A percentile compares a stretch with the other conserved stretches of the same genome.
These are phyloP conservation scores for Aphis craccivora DNA, from an alignment of 1,140 invertebrate species.

Conservation along the genomic window DNA sequence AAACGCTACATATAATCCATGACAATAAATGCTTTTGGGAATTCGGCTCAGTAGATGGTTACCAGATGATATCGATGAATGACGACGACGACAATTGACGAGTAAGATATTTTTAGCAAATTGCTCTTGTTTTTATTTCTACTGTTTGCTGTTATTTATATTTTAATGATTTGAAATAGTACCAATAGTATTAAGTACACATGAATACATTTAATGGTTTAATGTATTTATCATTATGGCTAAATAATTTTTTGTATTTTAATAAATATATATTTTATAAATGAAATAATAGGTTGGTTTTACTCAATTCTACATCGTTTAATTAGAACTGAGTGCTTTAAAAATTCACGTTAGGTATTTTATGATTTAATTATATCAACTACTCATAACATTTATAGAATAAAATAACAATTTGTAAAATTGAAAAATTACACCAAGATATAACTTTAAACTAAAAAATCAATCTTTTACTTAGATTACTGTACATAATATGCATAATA, in stretches of 20 bases:
- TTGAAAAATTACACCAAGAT: not conserved
- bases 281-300: not conserved
- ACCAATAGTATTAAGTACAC: not conserved
- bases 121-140: not conserved
- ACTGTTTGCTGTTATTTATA: not conserved
- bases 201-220: not conserved
- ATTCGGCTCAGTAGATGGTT: conserved; percentile 31
- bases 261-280: no score
- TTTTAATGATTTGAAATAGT: not conserved
- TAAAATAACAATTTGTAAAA: not conserved
- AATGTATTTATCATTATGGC: not conserved
- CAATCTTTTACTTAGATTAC: not conserved
- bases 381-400: not conserved
- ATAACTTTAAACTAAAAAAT: not conserved
- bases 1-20: conserved; percentile 30
- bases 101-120: not conserved
- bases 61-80: conserved; percentile 42
- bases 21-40: conserved; percentile 40
- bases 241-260: not conserved
- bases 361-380: not conserved
- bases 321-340: not conserved
- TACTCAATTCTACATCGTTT: not conserved
- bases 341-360: not conserved
- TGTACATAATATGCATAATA: not conserved
- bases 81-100: conserved; percentile 9